phyloP scores from a whole-genome alignment of 2,113 vertebrate genomes.

The Myiopsitta monachus region DNA sequence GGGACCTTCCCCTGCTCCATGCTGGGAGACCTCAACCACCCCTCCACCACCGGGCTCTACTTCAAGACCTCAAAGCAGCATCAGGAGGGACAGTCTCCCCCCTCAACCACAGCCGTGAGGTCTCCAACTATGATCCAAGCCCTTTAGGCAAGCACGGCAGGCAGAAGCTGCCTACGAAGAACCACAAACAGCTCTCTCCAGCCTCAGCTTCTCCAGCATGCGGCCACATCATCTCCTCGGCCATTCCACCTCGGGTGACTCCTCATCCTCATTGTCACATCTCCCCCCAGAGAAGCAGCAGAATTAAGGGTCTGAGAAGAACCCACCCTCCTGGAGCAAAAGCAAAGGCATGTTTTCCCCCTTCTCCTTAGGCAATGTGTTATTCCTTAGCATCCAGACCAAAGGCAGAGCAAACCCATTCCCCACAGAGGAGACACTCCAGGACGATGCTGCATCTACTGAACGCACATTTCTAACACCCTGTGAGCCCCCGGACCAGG shows the following conservation, averaged over 20 bases:
- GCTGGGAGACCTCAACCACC: neutral
- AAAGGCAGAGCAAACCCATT: neutral
- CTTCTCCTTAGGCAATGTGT: rapidly evolving
- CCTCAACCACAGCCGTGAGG: neutral
- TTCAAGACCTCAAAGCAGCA: neutral
- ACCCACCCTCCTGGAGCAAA: neutral
- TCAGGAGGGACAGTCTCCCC: neutral
- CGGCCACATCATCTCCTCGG: neutral
- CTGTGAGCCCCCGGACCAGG: neutral
- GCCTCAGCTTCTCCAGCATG: neutral
- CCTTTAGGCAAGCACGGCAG: rapidly evolving
- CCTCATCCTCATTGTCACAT: neutral
- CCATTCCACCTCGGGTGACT: neutral
- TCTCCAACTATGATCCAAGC: rapidly evolving
- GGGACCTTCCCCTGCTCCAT: neutral
- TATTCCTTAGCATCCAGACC: rapidly evolving
- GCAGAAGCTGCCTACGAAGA: neutral
- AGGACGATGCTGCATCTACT: neutral
- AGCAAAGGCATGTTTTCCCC: neutral
- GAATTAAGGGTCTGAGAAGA: neutral
- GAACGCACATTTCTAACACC: neutral
- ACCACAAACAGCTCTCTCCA: rapidly evolving
- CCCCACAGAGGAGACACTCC: rapidly evolving
- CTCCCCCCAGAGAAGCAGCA: neutral
- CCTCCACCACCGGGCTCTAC: neutral